Base-by-base conservation (phyloP, 2,797 vertebrate species). In the Clarias platycephalus region DNA sequence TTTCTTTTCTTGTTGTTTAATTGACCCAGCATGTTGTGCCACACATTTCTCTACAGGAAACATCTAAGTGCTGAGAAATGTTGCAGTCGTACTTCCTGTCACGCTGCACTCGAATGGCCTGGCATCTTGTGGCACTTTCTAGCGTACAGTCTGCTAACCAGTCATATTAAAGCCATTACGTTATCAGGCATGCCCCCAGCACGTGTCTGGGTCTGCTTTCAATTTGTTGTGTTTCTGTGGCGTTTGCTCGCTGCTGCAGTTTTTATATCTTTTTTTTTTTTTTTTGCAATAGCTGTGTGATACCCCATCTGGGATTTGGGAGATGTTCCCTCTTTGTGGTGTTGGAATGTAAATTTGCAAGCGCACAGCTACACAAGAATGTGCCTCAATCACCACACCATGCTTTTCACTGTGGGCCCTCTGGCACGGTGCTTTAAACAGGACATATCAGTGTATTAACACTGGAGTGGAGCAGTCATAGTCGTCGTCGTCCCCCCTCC, bases 1-100 rank as follows among this genome's bases (percentile, higher is more conserved):
- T 37, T 86, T 85, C 88, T 94, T 93, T 94, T 53, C 92, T 93
- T 93, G 92, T 91, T 86, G 88, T 2, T 76, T 93, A 91, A 94
- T 92, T 92, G 88, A 87, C 53, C 88, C 88, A 84, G 91, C 89
- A 9, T 93, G 93, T 93, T 91, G 86, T 89, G 90, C 89, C 93
- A 91, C 86, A 91, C 90, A 88, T 88, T 86, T 26, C 78, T 89
- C 0, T 86, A 86, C 88, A 93, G 93, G 91, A 92, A 93, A 87
- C 86, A 90, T 91, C 92, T 92, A 91, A 92, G 37, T 55, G 37
- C 64, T 28, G 53, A 86, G 81, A 87, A 86, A 85, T 81, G 62
- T 84, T 68, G 40, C 55, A 85, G 63, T 83, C 84, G 15, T 80
- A 57, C 89, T 92, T 94, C 91, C 91, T 90, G 82, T 91, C 90